Base-by-base conservation (phyloP, 1,140 invertebrate species). In the Riptortus pedestris region DNA sequence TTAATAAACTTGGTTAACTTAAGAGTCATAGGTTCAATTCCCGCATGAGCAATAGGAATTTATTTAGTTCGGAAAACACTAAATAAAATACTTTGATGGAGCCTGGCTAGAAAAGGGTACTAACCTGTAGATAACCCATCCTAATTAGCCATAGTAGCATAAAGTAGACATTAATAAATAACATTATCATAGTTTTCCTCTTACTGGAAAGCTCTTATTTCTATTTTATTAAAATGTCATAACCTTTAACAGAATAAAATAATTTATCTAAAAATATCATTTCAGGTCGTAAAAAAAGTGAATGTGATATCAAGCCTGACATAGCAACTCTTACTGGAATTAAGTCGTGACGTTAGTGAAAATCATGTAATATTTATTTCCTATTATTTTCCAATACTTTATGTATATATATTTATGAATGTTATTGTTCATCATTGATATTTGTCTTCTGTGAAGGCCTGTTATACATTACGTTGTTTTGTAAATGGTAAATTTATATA, bases 251-350 rank as follows among this genome's bases (percentile, higher is more conserved):
- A n/a, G n/a, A n/a, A n/a, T n/a, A n/a, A n/a, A n/a, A n/a, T n/a
- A n/a, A n/a, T n/a, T n/a, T n/a, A n/a, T n/a, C n/a, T n/a, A n/a
- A n/a, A n/a, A n/a, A n/a, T n/a, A n/a, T n/a, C 20, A n/a, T 45
- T 45, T 4, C 43, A 45, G 43, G 43, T n/a, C 43, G 43, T 45
- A 45, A 45, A 45, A 45, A 45, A 45, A 45, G 43, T 45, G 43
- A 45, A 45, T 45, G 43, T 45, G 43, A 45, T 45, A 45, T 45
- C 16, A 45, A 45, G 11, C 43, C 43, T n/a, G 43, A 45, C 11
- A 45, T 45, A 45, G 43, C 43, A 14, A 45, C 43, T 45, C 20
- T 45, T 2, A 18, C 20, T 14, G 43, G 43, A 14, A 2, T 45
- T 14, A 45, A 45, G 43, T 45, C 43, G 20, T 45, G 43, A 45